Percentiles rank a stretch among this genome's conserved stretches.
Evolutionary conservation across 2,888 invertebrate species (phyloP).

Genomic region (Tachina lurida): DNA sequence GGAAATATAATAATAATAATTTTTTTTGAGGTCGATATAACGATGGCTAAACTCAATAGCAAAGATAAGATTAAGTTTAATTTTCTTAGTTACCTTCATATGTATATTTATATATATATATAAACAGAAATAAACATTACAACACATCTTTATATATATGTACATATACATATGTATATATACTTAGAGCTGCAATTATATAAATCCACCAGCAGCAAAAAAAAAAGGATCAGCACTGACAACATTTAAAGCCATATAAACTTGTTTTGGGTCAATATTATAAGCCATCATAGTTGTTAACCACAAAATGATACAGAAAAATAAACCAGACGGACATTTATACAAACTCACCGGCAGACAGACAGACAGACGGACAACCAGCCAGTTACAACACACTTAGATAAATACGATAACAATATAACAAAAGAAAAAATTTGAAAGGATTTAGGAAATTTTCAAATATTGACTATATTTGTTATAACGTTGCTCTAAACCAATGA

Average conservation of each 20-base stretch:
- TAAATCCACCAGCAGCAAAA: slow-evolving; percentile 11
- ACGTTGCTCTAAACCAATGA: not conserved
- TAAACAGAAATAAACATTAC: slow-evolving; percentile 8
- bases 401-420: slow-evolving; percentile 29
- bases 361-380: slow-evolving; percentile 18
- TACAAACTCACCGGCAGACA: slow-evolving; percentile 33
- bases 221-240: slow-evolving; percentile 14
- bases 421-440: slow-evolving; percentile 37
- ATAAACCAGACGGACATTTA: slow-evolving; percentile 51
- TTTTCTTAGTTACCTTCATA: slow-evolving; percentile 1
- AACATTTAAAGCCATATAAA: slow-evolving; percentile 73
- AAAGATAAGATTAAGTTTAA: slow-evolving; percentile 48
- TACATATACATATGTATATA: not conserved
- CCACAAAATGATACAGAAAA: slow-evolving; percentile 78
- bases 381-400: slow-evolving; percentile 18
- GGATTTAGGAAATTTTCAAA: slow-evolving; percentile 62
- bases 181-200: slow-evolving; percentile 30
- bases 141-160: not conserved
- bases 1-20: slow-evolving; percentile 26
- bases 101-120: not conserved
- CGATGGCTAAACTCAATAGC: slow-evolving; percentile 70
- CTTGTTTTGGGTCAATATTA: slow-evolving; percentile 79
- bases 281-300: slow-evolving; percentile 79
- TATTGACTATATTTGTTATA: slow-evolving; percentile 51
- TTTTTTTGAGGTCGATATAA: slow-evolving; percentile 65